Evolutionary conservation across 2,888 invertebrate genomes (phyloP).

Genomic region (Drosophila austrosaltans): DNA sequence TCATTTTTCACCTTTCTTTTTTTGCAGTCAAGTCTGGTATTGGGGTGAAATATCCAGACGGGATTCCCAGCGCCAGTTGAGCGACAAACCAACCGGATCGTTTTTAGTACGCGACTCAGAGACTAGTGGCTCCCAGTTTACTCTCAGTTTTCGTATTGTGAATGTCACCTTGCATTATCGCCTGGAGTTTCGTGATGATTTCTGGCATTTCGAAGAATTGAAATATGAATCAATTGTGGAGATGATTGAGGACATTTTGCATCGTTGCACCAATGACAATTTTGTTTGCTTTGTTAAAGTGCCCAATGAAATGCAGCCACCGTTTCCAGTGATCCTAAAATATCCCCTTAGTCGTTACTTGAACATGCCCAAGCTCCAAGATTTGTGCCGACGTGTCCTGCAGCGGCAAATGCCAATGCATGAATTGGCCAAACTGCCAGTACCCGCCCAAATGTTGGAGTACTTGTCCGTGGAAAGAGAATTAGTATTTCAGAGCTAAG

Average conservation of each 20-base stretch:
- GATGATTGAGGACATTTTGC: constrained; percentile 90
- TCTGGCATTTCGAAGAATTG: constrained; percentile 82
- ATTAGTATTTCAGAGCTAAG: constrained; percentile 80
- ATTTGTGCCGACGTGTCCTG: constrained; percentile 90
- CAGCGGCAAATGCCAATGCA: constrained; percentile 86
- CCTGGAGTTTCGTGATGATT: constrained; percentile 87
- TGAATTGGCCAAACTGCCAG: constrained; percentile 88
- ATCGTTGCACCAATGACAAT: constrained; percentile 87
- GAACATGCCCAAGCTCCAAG: constrained; percentile 88
- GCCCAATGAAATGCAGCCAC: constrained; percentile 87
- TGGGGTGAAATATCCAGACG: constrained; percentile 91
- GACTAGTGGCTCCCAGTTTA: constrained; percentile 86
- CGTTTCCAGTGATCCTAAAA: constrained; percentile 89
- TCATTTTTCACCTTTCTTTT: constrained; percentile 21
- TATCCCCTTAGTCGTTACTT: constrained; percentile 90
- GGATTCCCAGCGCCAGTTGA: constrained; percentile 89
- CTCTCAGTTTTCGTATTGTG: constrained; percentile 89
- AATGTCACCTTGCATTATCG: constrained; percentile 89
- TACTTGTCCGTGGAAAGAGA: constrained; percentile 84
- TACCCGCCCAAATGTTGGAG: constrained; percentile 85
- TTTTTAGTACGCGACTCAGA: constrained; percentile 92
- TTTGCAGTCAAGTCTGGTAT: constrained; percentile 87
- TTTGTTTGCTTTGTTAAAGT: constrained; percentile 90
- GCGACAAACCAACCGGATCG: constrained; percentile 89
- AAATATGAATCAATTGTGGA: constrained; percentile 86